Conservation (phyloP, 2,113 vertebrate species). For the Montifringilla adamsi region DNA sequence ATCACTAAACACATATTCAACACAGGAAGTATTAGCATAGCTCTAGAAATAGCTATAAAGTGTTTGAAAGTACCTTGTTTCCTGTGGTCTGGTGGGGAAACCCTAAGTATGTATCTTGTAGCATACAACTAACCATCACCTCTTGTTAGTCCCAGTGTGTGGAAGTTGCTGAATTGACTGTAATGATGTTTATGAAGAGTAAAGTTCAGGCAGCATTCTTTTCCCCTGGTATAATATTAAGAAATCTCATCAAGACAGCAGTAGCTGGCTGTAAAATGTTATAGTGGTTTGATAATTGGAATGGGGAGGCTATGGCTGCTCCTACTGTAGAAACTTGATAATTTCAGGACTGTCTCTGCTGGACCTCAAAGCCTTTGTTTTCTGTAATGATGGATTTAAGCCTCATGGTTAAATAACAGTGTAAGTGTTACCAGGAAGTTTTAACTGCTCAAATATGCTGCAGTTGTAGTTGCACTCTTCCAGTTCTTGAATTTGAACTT, state of each 20-base stretch:
- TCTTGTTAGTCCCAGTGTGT: neutral
- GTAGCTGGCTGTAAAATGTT: neutral
- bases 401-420: neutral
- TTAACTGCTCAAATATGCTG: neutral
- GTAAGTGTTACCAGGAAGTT: neutral
- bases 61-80: neutral
- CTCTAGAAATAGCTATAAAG: neutral
- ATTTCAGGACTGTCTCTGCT: neutral
- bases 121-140: neutral
- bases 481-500: neutral
- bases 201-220: neutral
- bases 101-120: neutral
- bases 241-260: neutral
- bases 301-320: neutral
- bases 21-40: neutral
- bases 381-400: neutral
- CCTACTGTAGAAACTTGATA: neutral
- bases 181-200: neutral
- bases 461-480: neutral
- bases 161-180: neutral
- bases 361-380: neutral
- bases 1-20: fast-evolving
- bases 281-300: neutral
- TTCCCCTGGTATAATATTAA: neutral
- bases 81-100: neutral